phyloP scores from a whole-genome alignment of 2,888 invertebrate genomes.

The Geotrupes spiniger region DNA sequence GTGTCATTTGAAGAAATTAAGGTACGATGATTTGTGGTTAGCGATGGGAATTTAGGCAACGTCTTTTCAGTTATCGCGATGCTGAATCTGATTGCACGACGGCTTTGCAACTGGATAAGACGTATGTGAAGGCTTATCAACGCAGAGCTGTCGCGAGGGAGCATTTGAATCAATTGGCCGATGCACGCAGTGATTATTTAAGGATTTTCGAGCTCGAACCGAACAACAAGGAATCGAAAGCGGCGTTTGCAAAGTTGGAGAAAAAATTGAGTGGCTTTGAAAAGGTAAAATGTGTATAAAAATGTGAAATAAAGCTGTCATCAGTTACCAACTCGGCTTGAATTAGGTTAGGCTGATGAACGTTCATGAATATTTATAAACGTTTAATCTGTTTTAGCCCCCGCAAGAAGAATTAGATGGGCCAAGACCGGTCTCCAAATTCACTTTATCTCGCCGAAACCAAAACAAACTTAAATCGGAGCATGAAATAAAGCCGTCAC shows the following conservation, averaged over 20 bases:
- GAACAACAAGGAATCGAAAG: slow-evolving; percentile 66
- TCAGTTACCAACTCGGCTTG: too few relatives aligned
- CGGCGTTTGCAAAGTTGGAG: slow-evolving; percentile 58
- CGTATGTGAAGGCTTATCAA: slow-evolving; percentile 81
- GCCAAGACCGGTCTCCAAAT: slow-evolving; percentile 36
- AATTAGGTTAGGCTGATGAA: neutral
- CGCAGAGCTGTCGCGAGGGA: slow-evolving; percentile 76
- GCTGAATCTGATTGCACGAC: slow-evolving; percentile 79
- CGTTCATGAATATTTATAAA: neutral
- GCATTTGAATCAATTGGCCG: slow-evolving; percentile 65
- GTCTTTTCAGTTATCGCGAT: slow-evolving; percentile 57
- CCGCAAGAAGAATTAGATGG: slow-evolving; percentile 2
- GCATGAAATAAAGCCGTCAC: too few relatives aligned
- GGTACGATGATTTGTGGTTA: slow-evolving; percentile 54
- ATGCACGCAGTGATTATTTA: slow-evolving; percentile 70
- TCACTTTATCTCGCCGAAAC: slow-evolving; percentile 38
- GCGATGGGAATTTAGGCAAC: neutral
- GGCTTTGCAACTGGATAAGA: slow-evolving; percentile 73
- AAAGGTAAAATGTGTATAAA: slow-evolving; percentile 9
- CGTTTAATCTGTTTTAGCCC: slow-evolving; percentile 6
- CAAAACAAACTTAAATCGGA: slow-evolving; percentile 13
- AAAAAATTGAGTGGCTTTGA: slow-evolving; percentile 54
- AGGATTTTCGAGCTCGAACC: slow-evolving; percentile 75
- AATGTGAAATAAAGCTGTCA: neutral
- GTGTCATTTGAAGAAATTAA: slow-evolving; percentile 77